Base-by-base conservation (phyloP, 35 echinoderm and acorn worm genomes). In the Amphiura filiformis region DNA sequence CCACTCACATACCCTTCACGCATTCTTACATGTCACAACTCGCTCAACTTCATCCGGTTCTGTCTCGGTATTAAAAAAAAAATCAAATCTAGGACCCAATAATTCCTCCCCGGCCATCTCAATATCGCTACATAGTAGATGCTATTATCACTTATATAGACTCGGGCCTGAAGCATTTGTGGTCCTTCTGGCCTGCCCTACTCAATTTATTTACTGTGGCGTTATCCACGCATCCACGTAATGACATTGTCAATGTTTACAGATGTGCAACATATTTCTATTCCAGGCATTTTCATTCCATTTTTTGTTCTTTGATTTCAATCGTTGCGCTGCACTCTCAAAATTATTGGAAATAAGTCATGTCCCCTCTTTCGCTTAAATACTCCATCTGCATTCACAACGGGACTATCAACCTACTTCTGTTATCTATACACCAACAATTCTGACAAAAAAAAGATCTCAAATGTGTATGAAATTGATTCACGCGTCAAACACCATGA, bases 141-240 rank as follows among this genome's bases (percentile, higher is more conserved):
- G 61, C 61, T 70, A 70, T 70, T 70, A 70, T 18, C 61, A 70
- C 61, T 70, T 70, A 70, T 70, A 70, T n/a, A n/a, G n/a, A n/a
- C 7, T 23, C 61, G 17, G 15, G 61, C 61, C 61, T n/a, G 1
- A 3, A 30, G 61, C 61, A 70, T 3, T 70, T 3, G 28, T 70
- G 28, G 61, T 70, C 61, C 61, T 70, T 30, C 61, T 70, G 11
- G 61, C 28, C 61, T n/a, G 17, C 61, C 61, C 15, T 70, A 70
- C 61, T 70, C 61, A 70, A 70, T 70, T 70, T 15, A 15, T 70
- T 70, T 15, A 11, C 9, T 2, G 61, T 23, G 17, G 41, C 17
- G 41, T 47, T 47, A 47, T 47, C 41, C 41, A 47, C 28, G 61
- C 17, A 70, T 23, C 61, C 61, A 70, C 17, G 41, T 70, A 70